Evolutionary conservation across 2,113 vertebrate species (phyloP), one percentile per base, ranked within the genome.

Genomic region (Malurus cyaneus): DNA sequence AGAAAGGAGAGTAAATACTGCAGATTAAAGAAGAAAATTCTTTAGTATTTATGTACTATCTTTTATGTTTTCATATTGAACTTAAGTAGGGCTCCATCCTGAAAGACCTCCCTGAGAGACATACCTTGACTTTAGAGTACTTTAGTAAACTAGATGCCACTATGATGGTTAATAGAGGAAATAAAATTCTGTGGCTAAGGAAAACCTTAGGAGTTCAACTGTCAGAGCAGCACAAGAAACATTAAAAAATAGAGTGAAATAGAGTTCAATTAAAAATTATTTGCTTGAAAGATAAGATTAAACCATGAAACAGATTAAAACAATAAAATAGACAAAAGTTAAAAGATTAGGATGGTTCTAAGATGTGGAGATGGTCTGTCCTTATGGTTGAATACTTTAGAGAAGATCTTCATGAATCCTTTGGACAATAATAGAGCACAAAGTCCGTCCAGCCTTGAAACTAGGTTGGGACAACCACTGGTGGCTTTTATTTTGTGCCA

Each of bases 1-100:
- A 87, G 28, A 90, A 83, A 81, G 7, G 56, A 89, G 23, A 25
- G 57, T 86, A 93, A 96, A 93, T 83, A 81, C 54, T 85, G 52
- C 32, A 91, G 62, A 59, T 46, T 64, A 61, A 77, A 85, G 42
- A 72, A 46, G 50, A 78, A 92, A 64, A 74, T 11, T 13, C 17
- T 77, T 92, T 54, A 47, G 6, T 73, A 62, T 9, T 81, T 4
- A 5, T 52, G 56, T 49, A 65, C 80, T 70, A 28, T 53, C 10
- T 47, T 78, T 77, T 65, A 59, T 23, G 10, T 82, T 79, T 83
- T 93, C 77, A 79, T 52, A 59, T 18, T 49, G 26, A 57, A 66
- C 8, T 47, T 60, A 80, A 60, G 32, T 26, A 70, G 29, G 9
- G 2, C 1, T 25, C 41, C 7, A 59, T 52, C 21, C 32, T 69